These are phyloP conservation scores for Melanotaenia nigrans DNA, from an alignment of 2,797 vertebrate species.

Conservation along the genomic window DNA sequence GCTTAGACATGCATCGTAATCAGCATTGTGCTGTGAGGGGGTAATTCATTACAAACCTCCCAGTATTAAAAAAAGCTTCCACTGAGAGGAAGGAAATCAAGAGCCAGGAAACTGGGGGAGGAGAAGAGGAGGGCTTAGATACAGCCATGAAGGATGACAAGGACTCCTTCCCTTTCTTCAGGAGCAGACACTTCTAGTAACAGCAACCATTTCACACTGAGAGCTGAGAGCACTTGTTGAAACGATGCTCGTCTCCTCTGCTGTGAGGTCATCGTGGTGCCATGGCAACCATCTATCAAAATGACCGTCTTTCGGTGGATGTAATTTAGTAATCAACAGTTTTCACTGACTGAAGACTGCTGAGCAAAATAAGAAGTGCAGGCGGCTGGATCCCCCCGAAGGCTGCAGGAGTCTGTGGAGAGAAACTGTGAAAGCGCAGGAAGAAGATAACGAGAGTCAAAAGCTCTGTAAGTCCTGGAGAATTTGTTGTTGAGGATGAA, in stretches of 20 bases:
- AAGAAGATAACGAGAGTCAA: too few relatives aligned
- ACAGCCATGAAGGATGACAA: neutral
- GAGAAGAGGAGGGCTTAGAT: neutral
- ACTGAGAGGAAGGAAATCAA: neutral
- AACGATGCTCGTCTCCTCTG: neutral
- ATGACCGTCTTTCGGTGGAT: neutral
- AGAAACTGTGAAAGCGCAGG: too few relatives aligned
- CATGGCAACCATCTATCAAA: slow-evolving; percentile 35
- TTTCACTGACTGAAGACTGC: neutral
- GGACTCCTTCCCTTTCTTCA: slow-evolving; percentile 2
- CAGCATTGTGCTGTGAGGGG: neutral
- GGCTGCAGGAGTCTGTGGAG: too few relatives aligned
- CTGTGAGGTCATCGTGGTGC: slow-evolving; percentile 2
- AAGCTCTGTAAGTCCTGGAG: too few relatives aligned
- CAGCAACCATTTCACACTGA: neutral
- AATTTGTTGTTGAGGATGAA: too few relatives aligned
- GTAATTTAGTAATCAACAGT: slow-evolving; percentile 26
- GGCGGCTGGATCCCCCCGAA: too few relatives aligned
- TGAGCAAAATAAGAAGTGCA: too few relatives aligned
- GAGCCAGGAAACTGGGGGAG: neutral
- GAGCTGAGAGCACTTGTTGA: neutral
- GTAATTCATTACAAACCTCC: slow-evolving; percentile 30
- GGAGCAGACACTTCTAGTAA: neutral
- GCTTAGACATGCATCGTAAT: slow-evolving; percentile 9
- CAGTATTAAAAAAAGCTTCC: neutral